Evolutionary conservation across 1,140 invertebrate species (phyloP), one percentile per base, ranked within the genome.

Genomic region (Aphidius ervi): DNA sequence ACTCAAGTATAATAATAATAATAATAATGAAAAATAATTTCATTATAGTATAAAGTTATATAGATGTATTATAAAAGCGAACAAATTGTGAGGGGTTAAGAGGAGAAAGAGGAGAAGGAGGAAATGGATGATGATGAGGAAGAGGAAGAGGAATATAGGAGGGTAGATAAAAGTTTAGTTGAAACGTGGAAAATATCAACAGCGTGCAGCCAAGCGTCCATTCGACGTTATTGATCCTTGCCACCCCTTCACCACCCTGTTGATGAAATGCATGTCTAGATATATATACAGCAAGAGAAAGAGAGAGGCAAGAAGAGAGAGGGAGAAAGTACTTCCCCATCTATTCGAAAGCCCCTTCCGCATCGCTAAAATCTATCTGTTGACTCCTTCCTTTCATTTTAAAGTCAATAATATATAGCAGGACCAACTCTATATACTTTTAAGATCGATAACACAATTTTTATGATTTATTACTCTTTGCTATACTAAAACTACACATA

Each of bases 261-360:
- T 71, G 69, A 73, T 73, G 69, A 75, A 74, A 74, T 74, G 69
- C 70, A 75, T 65, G 69, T 64, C 62, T 68, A 67, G 66, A 61
- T 58, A 61, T 49, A 42, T 16, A 31, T 31, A 31, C 23, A 31
- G 6, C 5, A 5, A 46, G 4, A 46, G 46, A 46, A n/a, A 7
- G 23, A 31, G 23, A 31, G 2, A 31, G 23, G 4, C 1, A 31
- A 31, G 1, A 31, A 31, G 46, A 46, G 46, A 58, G 46, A 63
- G 31, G 46, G 45, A 59, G 47, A 63, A 46, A 58, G 49, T 53
- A 52, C 63, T 67, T 63, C 63, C 58, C 47, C 58, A 65, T 65
- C 63, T 49, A 52, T 58, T 5, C 37, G 9, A 10, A 40, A 20
- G n/a, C 46, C 43, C 49, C 31, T 39, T 16, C 56, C 42, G 46